Evolutionary conservation across 2,797 vertebrate genomes (phyloP).

Genomic region (Emydoidea blandingii): DNA sequence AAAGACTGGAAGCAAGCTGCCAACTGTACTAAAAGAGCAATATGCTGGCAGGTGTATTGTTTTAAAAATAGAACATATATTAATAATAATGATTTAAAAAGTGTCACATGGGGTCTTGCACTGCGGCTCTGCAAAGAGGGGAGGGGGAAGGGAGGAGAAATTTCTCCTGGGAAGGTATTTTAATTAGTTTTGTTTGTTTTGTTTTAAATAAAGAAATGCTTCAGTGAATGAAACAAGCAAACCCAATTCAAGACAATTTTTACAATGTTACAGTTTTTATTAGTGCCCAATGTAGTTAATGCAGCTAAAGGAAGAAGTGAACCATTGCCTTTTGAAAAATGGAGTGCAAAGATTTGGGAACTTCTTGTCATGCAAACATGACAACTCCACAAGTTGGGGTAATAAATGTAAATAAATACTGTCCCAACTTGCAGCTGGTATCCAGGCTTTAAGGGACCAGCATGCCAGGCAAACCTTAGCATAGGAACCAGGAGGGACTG

Average conservation of each 20-base stretch:
- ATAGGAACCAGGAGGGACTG: accelerated
- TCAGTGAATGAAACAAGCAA: not conserved
- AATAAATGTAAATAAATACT: not conserved
- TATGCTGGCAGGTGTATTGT: not conserved
- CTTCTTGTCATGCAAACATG: not conserved
- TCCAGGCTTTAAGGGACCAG: not conserved
- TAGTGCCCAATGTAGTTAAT: not conserved
- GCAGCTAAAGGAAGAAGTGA: not conserved
- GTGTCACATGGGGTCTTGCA: not conserved
- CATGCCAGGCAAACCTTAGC: accelerated
- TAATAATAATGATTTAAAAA: not conserved
- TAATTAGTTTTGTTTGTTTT: not conserved
- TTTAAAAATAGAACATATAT: conserved; percentile 9
- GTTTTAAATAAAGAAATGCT: not conserved
- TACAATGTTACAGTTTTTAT: not conserved
- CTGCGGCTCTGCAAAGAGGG: not conserved
- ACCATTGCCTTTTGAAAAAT: not conserved
- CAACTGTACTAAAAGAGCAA: not conserved
- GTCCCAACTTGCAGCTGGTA: not conserved
- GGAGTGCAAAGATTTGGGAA: conserved; percentile 4
- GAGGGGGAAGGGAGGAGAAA: not conserved
- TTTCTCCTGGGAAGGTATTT: not conserved
- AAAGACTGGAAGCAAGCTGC: not conserved
- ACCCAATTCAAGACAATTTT: not conserved
- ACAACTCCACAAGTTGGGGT: not conserved